Evolutionary conservation across 2,113 vertebrate genomes (phyloP).

Genomic region (Charina bottae): DNA sequence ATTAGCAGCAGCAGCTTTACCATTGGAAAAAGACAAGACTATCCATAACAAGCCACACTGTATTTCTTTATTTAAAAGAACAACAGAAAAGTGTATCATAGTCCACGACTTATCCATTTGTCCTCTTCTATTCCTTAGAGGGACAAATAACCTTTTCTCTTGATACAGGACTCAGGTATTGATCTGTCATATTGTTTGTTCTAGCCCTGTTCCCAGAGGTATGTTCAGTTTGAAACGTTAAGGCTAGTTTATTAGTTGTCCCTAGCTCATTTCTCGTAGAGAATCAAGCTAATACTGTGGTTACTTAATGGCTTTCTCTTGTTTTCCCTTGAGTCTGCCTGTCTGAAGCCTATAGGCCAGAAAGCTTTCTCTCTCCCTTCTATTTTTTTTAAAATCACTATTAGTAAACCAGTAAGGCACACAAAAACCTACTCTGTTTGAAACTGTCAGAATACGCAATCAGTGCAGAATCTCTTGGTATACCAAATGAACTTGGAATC

Average conservation of each 20-base stretch:
- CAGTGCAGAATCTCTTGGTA: constrained; percentile 38
- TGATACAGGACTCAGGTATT: constrained; percentile 91
- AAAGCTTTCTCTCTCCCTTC: constrained; percentile 80
- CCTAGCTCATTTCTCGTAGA: constrained; percentile 89
- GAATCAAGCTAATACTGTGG: constrained; percentile 97
- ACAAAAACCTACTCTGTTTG: constrained; percentile 70
- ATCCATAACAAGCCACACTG: constrained; percentile 47
- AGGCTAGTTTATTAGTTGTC: constrained; percentile 94
- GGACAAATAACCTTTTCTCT: constrained; percentile 93
- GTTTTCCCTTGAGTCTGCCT: constrained; percentile 93
- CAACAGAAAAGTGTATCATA: constrained; percentile 70
- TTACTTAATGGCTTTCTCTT: constrained; percentile 99
- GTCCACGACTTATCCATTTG: constrained; percentile 65
- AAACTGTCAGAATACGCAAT: constrained; percentile 65
- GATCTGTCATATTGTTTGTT: constrained; percentile 97
- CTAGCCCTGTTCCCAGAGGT: constrained; percentile 87
- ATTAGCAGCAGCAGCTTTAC: too few relatives aligned
- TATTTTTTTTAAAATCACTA: constrained; percentile 62
- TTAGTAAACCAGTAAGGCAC: constrained; percentile 80
- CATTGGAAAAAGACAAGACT: background rate
- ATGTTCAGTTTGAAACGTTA: constrained; percentile 84
- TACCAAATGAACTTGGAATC: constrained; percentile 52
- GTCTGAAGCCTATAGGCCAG: constrained; percentile 88
- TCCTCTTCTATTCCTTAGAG: constrained; percentile 86
- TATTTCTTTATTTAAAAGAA: constrained; percentile 65